These are phyloP conservation scores for Polymixis flavicincta DNA, from an alignment of 2,888 invertebrate species.

Conservation along the genomic window DNA sequence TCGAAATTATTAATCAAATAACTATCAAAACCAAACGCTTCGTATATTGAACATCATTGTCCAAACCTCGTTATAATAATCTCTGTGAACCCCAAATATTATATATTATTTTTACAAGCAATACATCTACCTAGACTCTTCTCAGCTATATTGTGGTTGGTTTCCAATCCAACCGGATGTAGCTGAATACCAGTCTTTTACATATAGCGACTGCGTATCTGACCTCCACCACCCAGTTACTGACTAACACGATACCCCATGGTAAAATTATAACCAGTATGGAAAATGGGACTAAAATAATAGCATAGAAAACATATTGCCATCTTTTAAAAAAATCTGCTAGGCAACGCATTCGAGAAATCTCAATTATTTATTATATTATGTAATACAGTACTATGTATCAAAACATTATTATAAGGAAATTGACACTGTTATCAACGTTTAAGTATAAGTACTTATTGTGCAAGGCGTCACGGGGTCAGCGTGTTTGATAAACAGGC, in stretches of 20 bases:
- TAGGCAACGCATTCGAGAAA: constrained; percentile 9
- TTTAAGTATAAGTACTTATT: constrained; percentile 71
- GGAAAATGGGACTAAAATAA: not conserved
- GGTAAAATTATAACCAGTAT: not conserved
- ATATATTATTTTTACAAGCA: not conserved
- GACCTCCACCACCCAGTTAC: no score
- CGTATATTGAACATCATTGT: not conserved
- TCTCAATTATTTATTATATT: constrained; percentile 8
- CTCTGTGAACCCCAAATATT: not conserved
- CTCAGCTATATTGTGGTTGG: no score
- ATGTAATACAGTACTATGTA: constrained; percentile 34
- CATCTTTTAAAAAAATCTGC: not conserved
- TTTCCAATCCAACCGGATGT: no score
- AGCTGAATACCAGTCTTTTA: no score
- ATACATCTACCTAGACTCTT: no score
- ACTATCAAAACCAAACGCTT: constrained; percentile 11
- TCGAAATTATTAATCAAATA: constrained; percentile 38
- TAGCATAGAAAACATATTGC: accelerated
- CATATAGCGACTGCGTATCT: no score
- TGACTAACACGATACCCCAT: no score
- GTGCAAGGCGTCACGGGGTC: constrained; percentile 85
- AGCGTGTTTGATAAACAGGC: constrained; percentile 80
- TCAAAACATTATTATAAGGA: constrained; percentile 71
- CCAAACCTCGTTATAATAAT: not conserved
- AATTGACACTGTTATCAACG: constrained; percentile 79